These are phyloP conservation scores for Zalophus californianus DNA, from an alignment of 2,797 vertebrate species.

Conservation along the genomic window DNA sequence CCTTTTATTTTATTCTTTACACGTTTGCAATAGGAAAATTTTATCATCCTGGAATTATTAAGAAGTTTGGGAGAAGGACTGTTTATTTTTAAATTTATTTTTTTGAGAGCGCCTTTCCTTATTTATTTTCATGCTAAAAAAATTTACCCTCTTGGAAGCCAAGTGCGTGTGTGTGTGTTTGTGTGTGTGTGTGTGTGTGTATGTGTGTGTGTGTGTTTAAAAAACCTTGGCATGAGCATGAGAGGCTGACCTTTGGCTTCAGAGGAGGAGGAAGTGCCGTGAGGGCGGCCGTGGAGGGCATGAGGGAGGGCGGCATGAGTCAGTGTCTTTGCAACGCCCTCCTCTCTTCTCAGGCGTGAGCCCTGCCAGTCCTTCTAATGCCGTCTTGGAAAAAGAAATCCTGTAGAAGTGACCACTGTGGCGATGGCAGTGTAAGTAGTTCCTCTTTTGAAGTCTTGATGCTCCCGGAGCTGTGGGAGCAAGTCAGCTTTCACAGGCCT, in stretches of 20 bases:
- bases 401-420: background rate
- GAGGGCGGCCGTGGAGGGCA: background rate
- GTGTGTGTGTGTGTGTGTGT: background rate
- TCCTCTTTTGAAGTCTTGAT: constrained; percentile 52
- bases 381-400: background rate
- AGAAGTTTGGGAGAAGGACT: background rate
- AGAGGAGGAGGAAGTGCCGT: constrained; percentile 45
- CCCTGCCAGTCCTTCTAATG: background rate
- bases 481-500: background rate
- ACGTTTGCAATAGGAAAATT: constrained; percentile 44
- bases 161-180: background rate
- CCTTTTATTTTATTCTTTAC: constrained; percentile 58
- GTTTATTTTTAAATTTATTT: constrained; percentile 61
- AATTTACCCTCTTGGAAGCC: background rate
- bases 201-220: background rate
- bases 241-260: constrained; percentile 66
- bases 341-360: background rate
- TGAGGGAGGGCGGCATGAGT: background rate
- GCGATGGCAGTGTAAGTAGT: background rate
- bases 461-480: background rate
- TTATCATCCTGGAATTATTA: constrained; percentile 51
- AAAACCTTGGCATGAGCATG: constrained; percentile 6
- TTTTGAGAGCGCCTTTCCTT: background rate
- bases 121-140: constrained; percentile 65
- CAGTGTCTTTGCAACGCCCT: background rate